Base-by-base conservation (phyloP, 2,113 vertebrate genomes). In the Noturus placidus region DNA sequence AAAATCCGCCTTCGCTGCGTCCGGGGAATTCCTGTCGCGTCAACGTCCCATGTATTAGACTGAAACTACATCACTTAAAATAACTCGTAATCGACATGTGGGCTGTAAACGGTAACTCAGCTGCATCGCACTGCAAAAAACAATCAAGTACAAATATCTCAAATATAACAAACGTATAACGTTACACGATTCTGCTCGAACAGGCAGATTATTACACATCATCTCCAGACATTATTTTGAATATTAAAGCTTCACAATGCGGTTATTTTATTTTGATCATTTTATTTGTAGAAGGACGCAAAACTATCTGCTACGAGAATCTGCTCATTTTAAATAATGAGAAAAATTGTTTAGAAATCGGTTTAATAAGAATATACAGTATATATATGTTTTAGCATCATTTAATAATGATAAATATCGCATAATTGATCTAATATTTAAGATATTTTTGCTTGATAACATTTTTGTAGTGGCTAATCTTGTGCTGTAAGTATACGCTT, bases 1-100 rank as follows among this genome's bases (percentile, higher is more conserved):
- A 86, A 90, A 88, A 77, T 90, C 89, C 67, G 90, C 88, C 52
- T 84, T 78, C 42, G 25, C 13, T n/a, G 74, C 2, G 11, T 78
- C 30, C 0, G 46, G 76, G 74, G 76, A 50, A 78, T 78, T 30
- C 2, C 5, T 9, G 76, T 52, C 13, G 27, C 46, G 14, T 52
- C 35, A 72, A 20, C 1, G 20, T 13, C 46, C 11, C 9, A 9
- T 38, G 38, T 38, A 2, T 72, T 35, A 38, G 38, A 74, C 38
- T 4, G 30, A 70, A 38, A 70, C 33, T 2, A 17, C 15, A 69
- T 33, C 0, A 3, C 67, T 69, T 14, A 7, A 0, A 33, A 9
- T 69, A 2, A 7, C 20, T 13, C 4, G 25, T 42, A 1, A 13
- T 27, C 42, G 0, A 46, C 25, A 27, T 15, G 27, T n/a, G 10